Percentiles rank a stretch among this genome's conserved stretches.
Evolutionary conservation across 2,888 invertebrate genomes (phyloP).

Genomic region (Caenorhabditis sp.): DNA sequence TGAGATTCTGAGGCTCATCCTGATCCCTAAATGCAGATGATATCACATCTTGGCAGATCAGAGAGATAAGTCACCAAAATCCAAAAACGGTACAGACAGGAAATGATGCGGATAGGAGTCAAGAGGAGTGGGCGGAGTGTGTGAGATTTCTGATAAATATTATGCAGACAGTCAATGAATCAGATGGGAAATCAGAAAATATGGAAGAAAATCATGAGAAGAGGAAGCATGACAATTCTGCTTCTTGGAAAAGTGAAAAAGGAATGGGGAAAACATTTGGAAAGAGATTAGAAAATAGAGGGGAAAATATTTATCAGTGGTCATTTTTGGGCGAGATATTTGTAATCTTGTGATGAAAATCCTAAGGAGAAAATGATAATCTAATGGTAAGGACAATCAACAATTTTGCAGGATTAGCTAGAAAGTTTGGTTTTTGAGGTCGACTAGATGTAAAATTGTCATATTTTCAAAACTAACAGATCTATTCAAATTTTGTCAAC

Average conservation of each 20-base stretch:
- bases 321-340: neutral
- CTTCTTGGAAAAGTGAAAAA: neutral
- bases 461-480: too few species aligned
- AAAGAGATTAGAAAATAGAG: slow-evolving; percentile 3
- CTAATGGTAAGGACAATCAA: too few species aligned
- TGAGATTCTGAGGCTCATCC: too few species aligned
- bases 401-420: too few species aligned
- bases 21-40: too few species aligned
- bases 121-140: neutral
- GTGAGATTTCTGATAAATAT: neutral
- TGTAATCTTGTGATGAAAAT: slow-evolving; percentile 5
- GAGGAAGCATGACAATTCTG: neutral
- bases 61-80: neutral
- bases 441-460: too few species aligned
- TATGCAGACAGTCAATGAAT: neutral
- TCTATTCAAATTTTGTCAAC: too few species aligned
- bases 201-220: neutral
- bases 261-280: slow-evolving; percentile 1
- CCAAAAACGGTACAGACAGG: neutral
- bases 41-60: too few species aligned
- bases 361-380: too few species aligned
- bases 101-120: neutral
- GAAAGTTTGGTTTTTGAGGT: too few species aligned
- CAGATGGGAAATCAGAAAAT: neutral
- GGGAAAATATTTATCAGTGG: neutral